Evolutionary conservation across 2,888 invertebrate genomes (phyloP).

Genomic region (Thera britannica): DNA sequence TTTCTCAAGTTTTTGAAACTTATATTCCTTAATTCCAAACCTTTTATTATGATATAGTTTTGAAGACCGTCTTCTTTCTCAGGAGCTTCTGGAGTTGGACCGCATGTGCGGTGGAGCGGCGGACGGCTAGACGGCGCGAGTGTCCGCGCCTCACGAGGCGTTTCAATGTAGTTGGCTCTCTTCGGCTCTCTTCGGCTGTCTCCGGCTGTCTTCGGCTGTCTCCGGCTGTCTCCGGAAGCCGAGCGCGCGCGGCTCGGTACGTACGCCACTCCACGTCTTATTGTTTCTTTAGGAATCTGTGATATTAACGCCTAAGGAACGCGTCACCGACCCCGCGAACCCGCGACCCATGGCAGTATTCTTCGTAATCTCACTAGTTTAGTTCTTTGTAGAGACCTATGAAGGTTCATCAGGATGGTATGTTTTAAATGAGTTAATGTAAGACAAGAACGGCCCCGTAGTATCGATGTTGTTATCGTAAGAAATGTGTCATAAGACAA

Average conservation of each 20-base stretch:
- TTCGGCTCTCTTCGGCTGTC: too few relatives aligned
- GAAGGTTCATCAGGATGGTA: conserved; percentile 7
- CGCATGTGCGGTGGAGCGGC: conserved; percentile 70
- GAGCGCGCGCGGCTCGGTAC: conserved; percentile 29
- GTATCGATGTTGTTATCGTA: conserved; percentile 16
- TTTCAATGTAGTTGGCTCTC: conserved; percentile 28
- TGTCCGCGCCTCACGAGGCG: conserved; percentile 24
- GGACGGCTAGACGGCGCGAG: conserved; percentile 58
- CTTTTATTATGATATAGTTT: not conserved
- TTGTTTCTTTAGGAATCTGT: conserved; percentile 75
- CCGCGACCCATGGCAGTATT: conserved; percentile 41
- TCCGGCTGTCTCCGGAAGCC: conserved; percentile 16
- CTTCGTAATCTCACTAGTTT: conserved; percentile 64
- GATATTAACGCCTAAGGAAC: conserved; percentile 81
- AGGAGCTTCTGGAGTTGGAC: conserved; percentile 75
- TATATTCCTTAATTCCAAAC: too few relatives aligned
- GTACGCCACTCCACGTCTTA: conserved; percentile 51
- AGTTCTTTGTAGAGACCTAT: conserved; percentile 38
- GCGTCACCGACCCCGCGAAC: conserved; percentile 28
- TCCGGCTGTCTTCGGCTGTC: not conserved
- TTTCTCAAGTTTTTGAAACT: too few relatives aligned
- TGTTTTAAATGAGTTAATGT: conserved; percentile 6
- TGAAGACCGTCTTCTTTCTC: conserved; percentile 28
- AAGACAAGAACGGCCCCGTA: not conserved
- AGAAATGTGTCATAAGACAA: conserved; percentile 43